Base-by-base conservation (phyloP, 2,888 invertebrate genomes). In the Drosophila subquinaria region DNA sequence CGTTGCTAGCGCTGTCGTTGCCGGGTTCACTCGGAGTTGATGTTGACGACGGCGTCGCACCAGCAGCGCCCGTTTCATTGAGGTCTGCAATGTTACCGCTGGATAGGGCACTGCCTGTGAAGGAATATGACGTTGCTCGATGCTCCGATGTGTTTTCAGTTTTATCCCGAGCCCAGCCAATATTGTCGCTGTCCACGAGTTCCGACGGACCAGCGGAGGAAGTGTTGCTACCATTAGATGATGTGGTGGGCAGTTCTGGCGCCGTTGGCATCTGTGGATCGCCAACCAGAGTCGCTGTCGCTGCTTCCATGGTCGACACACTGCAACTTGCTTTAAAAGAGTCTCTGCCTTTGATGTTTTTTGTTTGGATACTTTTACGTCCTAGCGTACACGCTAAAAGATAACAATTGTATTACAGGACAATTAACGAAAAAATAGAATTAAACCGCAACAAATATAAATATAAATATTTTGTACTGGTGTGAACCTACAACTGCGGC, bases 51-150 rank as follows among this genome's bases (percentile, higher is more conserved):
- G 57, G 27, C 20, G 66, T 27, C 35, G 56, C 3, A 1, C 48
- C 55, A 36, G 56, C 11, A n/a, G 50, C 36, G 27, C 40, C 78
- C 50, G 75, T 17, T 27, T 73, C 69, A 59, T 79, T 89, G 30
- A 79, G 52, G 53, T 89, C 84, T 4, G 82, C 79, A 48, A 76
- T 70, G 4, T 84, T 75, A 61, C 81, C 88, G 60, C 82, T 80
- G 30, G 81, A 77, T 17, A 91, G 73, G 42, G 83, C 86, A 55
- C 86, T 86, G 45, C 92, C 91, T 9, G 89, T 79, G 56, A 90
- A 91, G 9, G 92, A 85, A 75, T 91, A 91, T 5, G 85, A 79
- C 45, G 90, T 90, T 55, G 38, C 40, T 4, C 79, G 82, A 52
- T 74, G 55, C 33, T 66, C 70, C 9, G 76, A 70, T 60, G 79